These are phyloP conservation scores for Alcedo quadribrachys DNA, from an alignment of 2,797 vertebrate species.

Conservation along the genomic window DNA sequence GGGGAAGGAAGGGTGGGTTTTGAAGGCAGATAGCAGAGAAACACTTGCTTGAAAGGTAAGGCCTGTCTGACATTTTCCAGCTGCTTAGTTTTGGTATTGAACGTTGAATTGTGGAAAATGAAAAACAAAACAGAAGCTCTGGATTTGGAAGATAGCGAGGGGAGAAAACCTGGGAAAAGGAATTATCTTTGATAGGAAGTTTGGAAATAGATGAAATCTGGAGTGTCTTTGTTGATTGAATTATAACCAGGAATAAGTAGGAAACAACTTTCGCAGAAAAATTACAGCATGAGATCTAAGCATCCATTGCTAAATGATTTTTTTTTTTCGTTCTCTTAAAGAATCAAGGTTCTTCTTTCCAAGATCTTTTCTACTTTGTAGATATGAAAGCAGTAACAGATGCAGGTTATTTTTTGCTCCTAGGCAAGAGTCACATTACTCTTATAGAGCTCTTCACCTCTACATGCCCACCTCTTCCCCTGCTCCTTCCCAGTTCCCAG, in stretches of 20 bases:
- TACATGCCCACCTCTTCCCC: background rate
- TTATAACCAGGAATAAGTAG: background rate
- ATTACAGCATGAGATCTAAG: background rate
- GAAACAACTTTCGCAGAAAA: background rate
- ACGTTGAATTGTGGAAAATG: fast-evolving
- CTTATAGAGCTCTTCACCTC: background rate
- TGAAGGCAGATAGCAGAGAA: background rate
- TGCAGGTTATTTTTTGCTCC: constrained; percentile 43
- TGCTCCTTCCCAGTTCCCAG: background rate
- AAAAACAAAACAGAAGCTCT: fast-evolving
- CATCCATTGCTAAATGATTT: background rate
- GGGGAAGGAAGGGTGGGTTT: constrained; percentile 57
- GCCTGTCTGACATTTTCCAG: background rate
- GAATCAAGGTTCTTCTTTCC: constrained; percentile 18
- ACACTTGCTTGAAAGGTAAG: background rate
- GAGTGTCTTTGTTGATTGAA: background rate
- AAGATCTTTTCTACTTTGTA: background rate
- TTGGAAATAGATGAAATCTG: background rate
- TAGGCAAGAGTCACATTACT: background rate
- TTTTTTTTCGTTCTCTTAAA: background rate
- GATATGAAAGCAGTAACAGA: background rate
- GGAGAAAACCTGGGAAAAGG: background rate
- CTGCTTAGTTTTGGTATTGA: background rate
- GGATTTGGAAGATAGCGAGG: background rate
- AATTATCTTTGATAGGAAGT: background rate